These are phyloP conservation scores for Protonemura montana DNA, from an alignment of 2,888 invertebrate genomes.

Conservation along the genomic window DNA sequence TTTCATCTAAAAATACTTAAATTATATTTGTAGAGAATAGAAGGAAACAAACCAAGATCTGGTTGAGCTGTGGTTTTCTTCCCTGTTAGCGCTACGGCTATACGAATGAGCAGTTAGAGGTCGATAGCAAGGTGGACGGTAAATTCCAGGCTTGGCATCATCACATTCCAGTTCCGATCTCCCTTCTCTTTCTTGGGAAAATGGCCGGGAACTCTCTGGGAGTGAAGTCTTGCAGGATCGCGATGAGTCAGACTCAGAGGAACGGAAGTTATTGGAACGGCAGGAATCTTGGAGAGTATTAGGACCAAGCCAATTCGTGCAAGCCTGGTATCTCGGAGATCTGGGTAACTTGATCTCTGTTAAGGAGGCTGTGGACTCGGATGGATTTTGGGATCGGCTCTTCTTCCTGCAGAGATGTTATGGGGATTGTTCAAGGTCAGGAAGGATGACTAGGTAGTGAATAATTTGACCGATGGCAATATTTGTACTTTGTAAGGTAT, in stretches of 20 bases:
- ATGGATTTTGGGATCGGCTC: background rate
- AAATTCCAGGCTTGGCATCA: background rate
- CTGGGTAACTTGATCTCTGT: background rate
- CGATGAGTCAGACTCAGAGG: background rate
- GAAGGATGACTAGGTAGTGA: too few species aligned
- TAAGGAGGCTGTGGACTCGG: background rate
- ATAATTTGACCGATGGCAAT: too few species aligned
- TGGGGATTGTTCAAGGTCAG: too few species aligned
- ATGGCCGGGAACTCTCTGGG: background rate
- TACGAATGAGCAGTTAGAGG: background rate
- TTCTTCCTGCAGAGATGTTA: background rate
- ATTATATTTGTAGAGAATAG: too few species aligned
- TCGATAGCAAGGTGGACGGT: background rate
- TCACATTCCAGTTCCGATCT: background rate
- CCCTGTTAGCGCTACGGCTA: background rate
- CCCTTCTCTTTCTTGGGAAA: background rate
- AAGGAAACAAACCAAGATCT: slow-evolving; percentile 43
- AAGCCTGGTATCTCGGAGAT: background rate
- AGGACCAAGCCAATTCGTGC: background rate
- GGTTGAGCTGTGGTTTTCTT: background rate
- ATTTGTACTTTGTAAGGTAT: too few species aligned
- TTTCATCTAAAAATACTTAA: too few species aligned
- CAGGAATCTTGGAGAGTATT: background rate
- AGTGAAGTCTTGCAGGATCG: background rate
- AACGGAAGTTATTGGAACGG: background rate